Evolutionary conservation across 2,113 vertebrate species (phyloP).

Genomic region (Xiphorhynchus elegans): DNA sequence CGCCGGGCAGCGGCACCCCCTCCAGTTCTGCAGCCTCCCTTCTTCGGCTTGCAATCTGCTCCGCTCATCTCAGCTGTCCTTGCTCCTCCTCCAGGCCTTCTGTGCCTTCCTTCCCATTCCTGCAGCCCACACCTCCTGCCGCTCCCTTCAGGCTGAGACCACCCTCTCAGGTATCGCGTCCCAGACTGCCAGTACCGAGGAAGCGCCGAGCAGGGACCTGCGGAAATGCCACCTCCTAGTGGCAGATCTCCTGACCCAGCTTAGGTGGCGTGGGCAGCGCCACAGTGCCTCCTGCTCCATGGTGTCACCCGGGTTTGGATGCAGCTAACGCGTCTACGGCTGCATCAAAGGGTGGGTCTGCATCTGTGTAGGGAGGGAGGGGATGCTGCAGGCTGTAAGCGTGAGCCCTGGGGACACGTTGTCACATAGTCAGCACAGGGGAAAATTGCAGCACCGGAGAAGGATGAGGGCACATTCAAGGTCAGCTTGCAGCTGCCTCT

Average conservation of each 20-base stretch:
- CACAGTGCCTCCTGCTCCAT: neutral
- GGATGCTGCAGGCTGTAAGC: neutral
- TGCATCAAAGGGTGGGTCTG: neutral
- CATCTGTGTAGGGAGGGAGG: neutral
- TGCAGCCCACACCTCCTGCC: neutral
- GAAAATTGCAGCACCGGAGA: neutral
- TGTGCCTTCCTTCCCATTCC: neutral
- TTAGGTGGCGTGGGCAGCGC: neutral
- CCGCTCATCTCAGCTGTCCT: neutral
- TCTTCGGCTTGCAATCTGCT: neutral
- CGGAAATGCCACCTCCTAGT: neutral
- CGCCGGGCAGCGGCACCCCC: neutral
- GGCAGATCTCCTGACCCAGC: neutral
- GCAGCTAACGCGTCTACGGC: neutral
- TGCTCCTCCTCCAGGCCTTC: neutral
- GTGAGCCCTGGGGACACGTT: neutral
- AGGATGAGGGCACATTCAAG: neutral
- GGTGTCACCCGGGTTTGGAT: neutral
- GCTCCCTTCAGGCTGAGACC: neutral
- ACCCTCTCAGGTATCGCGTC: neutral
- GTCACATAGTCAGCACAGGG: neutral
- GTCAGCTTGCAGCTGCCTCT: constrained; percentile 3
- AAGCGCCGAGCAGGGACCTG: neutral
- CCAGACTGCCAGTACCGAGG: neutral
- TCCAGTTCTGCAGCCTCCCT: neutral